A percentile compares a stretch with the other conserved stretches of the same genome.
These are phyloP conservation scores for Cossypha niveicapilla DNA, from an alignment of 2,797 vertebrate genomes.

Conservation along the genomic window DNA sequence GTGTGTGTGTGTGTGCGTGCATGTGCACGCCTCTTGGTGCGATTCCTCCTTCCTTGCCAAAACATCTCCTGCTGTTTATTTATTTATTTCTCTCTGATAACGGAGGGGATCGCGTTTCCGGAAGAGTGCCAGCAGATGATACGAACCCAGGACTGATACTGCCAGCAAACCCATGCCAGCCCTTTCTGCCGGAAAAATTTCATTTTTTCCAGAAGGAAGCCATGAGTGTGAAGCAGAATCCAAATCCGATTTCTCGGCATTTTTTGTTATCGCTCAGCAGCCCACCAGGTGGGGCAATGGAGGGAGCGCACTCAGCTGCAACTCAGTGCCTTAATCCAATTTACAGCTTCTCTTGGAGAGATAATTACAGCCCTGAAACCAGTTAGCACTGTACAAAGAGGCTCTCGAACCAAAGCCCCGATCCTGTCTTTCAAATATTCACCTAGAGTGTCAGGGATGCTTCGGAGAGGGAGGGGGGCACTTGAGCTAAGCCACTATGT, in stretches of 20 bases:
- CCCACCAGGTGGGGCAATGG: constrained; percentile 92
- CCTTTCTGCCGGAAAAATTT: constrained; percentile 90
- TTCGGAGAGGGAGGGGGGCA: constrained; percentile 8
- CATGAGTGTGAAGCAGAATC: constrained; percentile 89
- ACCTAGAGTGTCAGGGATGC: constrained; percentile 56
- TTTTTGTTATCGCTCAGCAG: constrained; percentile 86
- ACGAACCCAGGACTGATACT: constrained; percentile 87
- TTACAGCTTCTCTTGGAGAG: constrained; percentile 91
- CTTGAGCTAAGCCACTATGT: constrained; percentile 5
- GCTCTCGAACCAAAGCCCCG: constrained; percentile 64
- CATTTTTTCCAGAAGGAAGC: constrained; percentile 93
- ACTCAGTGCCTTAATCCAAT: constrained; percentile 93
- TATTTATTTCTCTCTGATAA: constrained; percentile 84
- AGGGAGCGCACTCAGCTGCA: constrained; percentile 89
- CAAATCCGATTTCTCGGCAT: constrained; percentile 88
- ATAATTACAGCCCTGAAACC: constrained; percentile 93
- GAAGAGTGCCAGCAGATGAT: constrained; percentile 90
- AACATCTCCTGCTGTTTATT: constrained; percentile 75
- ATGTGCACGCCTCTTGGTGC: constrained; percentile 34
- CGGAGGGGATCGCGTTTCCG: constrained; percentile 89
- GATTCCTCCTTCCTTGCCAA: constrained; percentile 81
- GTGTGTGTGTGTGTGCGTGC: neutral
- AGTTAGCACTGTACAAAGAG: constrained; percentile 70
- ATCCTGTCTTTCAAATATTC: constrained; percentile 67
- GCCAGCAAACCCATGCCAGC: constrained; percentile 82